Percentiles rank a stretch among this genome's conserved stretches.
Conservation (phyloP, 2,113 vertebrate species). For the Cephalopterus ornatus region DNA sequence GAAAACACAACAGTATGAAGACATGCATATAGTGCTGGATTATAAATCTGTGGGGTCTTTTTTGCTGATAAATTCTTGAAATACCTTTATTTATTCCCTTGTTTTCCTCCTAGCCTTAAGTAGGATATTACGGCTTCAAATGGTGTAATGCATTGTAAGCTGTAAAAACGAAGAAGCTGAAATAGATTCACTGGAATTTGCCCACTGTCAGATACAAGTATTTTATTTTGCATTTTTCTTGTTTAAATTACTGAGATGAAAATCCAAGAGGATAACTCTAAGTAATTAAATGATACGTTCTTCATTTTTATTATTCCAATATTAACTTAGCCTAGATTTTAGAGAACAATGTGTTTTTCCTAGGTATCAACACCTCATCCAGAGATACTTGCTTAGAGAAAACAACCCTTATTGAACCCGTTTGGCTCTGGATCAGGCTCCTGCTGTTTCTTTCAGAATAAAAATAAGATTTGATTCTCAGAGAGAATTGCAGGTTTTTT, state of each 20-base stretch:
- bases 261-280: background rate
- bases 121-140: background rate
- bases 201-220: background rate
- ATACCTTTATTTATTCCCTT: background rate
- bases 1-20: background rate
- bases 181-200: background rate
- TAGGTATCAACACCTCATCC: background rate
- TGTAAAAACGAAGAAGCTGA: background rate
- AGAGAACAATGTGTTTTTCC: background rate
- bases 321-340: background rate
- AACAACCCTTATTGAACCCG: background rate
- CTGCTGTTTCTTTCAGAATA: background rate
- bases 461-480: background rate
- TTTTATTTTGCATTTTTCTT: background rate
- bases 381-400: background rate
- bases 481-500: background rate
- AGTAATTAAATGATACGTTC: background rate
- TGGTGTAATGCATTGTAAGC: background rate
- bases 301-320: background rate
- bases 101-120: background rate
- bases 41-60: background rate
- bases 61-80: background rate
- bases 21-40: background rate
- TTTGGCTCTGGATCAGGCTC: background rate
- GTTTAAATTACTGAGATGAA: background rate